Conservation (phyloP, 1,140 invertebrate genomes). For the Aphaenogaster floridana region DNA sequence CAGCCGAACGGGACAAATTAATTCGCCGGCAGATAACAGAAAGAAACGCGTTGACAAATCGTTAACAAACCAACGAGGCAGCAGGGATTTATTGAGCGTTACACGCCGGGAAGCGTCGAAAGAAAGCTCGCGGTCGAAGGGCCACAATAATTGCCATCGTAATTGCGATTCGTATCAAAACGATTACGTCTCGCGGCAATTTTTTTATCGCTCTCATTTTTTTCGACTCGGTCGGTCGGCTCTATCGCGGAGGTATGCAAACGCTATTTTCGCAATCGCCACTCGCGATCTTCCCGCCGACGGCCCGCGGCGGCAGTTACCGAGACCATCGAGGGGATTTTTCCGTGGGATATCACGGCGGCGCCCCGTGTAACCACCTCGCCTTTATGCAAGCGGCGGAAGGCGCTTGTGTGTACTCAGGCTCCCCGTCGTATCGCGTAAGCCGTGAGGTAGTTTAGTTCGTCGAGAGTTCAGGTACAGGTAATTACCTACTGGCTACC, state of each 20-base stretch:
- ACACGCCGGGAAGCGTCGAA: neutral
- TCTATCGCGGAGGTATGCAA: slow-evolving; percentile 6
- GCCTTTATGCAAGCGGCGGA: slow-evolving; percentile 45
- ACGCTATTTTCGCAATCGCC: slow-evolving; percentile 41
- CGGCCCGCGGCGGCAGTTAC: slow-evolving; percentile 23
- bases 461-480: slow-evolving; percentile 78
- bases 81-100: neutral
- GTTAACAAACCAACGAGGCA: slow-evolving; percentile 4
- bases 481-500: slow-evolving; percentile 83
- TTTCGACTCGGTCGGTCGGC: neutral
- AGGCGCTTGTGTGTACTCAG: slow-evolving; percentile 58
- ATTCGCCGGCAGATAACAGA: slow-evolving; percentile 20
- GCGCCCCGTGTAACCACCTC: slow-evolving; percentile 30
- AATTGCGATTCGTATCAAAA: neutral
- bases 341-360: slow-evolving; percentile 57
- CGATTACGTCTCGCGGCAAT: neutral
- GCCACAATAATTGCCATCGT: neutral
- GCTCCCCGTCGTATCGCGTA: slow-evolving; percentile 63
- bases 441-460: slow-evolving; percentile 72
- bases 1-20: slow-evolving; percentile 21
- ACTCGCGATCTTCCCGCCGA: slow-evolving; percentile 4
- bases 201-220: neutral
- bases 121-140: neutral
- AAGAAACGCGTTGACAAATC: slow-evolving; percentile 8
- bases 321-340: slow-evolving; percentile 20